phyloP scores from a whole-genome alignment of 2,888 invertebrate genomes.

The Tricholauxania praeusta region DNA sequence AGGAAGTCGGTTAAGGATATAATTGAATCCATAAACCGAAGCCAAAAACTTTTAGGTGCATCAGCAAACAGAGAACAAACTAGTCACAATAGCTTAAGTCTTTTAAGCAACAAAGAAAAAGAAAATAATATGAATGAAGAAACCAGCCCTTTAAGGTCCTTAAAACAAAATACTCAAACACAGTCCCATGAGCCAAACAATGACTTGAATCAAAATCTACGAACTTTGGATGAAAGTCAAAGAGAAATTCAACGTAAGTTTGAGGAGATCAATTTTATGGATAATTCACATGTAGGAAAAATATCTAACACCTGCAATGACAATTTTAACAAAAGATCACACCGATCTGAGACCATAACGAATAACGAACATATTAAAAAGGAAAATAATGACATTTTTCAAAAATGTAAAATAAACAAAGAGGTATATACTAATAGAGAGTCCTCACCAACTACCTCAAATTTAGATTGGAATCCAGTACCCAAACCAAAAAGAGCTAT shows the following conservation, averaged over 20 bases:
- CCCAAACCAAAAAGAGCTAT: slow-evolving; percentile 66
- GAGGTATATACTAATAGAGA: slow-evolving; percentile 59
- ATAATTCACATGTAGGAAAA: slow-evolving; percentile 11
- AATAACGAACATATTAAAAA: slow-evolving; percentile 39
- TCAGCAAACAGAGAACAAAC: slow-evolving; percentile 57
- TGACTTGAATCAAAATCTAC: slow-evolving; percentile 45
- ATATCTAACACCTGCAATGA: no score
- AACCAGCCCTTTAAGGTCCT: no score
- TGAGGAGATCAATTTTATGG: slow-evolving; percentile 47
- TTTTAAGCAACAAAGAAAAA: no score
- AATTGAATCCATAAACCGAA: slow-evolving; percentile 67
- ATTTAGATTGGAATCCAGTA: slow-evolving; percentile 67
- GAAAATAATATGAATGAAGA: no score
- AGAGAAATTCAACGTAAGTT: slow-evolving; percentile 50
- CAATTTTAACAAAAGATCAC: no score
- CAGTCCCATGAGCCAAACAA: slow-evolving; percentile 35
- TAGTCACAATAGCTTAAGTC: neutral
- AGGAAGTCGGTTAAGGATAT: slow-evolving; percentile 64
- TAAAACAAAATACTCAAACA: neutral
- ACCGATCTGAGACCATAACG: slow-evolving; percentile 26
- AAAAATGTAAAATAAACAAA: slow-evolving; percentile 62
- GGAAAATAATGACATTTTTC: slow-evolving; percentile 53
- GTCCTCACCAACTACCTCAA: slow-evolving; percentile 64
- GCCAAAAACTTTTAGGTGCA: slow-evolving; percentile 62
- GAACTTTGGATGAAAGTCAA: slow-evolving; percentile 49